phyloP scores from a whole-genome alignment of 2,113 vertebrate genomes.

The Proterorhinus semilunaris region DNA sequence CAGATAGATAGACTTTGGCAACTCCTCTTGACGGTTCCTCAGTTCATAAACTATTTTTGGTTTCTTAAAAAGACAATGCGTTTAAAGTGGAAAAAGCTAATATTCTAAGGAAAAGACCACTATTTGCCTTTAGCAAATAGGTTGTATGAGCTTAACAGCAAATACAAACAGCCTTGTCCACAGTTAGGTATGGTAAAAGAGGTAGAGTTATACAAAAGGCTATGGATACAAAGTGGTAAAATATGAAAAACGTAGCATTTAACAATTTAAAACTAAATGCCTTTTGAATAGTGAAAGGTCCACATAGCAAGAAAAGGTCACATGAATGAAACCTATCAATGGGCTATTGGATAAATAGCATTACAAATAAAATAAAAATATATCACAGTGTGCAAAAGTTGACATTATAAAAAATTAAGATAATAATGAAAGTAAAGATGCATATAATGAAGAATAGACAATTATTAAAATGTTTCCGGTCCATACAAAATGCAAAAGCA shows the following conservation, averaged over 20 bases:
- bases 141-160: not conserved
- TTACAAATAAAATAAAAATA: constrained; percentile 51
- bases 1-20: constrained; percentile 39
- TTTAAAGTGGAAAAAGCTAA: not conserved
- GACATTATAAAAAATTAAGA: constrained; percentile 10
- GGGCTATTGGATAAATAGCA: not conserved
- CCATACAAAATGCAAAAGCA: too few relatives aligned
- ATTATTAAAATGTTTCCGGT: too few relatives aligned
- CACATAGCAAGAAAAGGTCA: too few relatives aligned
- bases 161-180: not conserved
- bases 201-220: too few relatives aligned
- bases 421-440: not conserved
- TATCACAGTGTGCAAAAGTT: constrained; percentile 35
- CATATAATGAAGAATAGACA: not conserved
- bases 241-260: too few relatives aligned
- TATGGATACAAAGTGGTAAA: too few relatives aligned
- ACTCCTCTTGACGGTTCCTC: constrained; percentile 24
- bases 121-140: not conserved
- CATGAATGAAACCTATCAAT: too few relatives aligned
- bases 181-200: too few relatives aligned
- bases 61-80: not conserved
- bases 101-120: not conserved
- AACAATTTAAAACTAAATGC: too few relatives aligned
- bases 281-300: too few relatives aligned
- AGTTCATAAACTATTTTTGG: constrained; percentile 10